Conservation (phyloP, 1,140 invertebrate species). For the Marisa cornuarietis region DNA sequence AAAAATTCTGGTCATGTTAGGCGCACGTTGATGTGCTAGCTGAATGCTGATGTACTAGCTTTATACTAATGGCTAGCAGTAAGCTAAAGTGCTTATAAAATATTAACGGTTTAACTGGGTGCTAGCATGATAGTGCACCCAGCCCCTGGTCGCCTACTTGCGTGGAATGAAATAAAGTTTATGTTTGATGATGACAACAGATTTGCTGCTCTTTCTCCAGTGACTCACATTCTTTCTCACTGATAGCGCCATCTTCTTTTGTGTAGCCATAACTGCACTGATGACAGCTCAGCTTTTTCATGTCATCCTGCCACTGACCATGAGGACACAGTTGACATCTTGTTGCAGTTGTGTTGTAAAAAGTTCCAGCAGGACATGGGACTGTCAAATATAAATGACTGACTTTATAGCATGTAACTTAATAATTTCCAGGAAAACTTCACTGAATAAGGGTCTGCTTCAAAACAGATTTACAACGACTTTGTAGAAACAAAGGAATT, state of each 20-base stretch:
- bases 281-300: constrained; percentile 33
- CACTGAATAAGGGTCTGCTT: too few relatives aligned
- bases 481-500: too few relatives aligned
- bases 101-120: too few relatives aligned
- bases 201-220: neutral
- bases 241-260: constrained; percentile 42
- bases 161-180: neutral
- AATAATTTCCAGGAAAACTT: neutral
- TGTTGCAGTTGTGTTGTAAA: constrained; percentile 37
- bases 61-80: neutral
- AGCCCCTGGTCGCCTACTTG: too few relatives aligned
- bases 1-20: too few relatives aligned
- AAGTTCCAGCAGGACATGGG: constrained; percentile 46
- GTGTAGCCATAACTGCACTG: constrained; percentile 38
- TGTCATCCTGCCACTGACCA: constrained; percentile 40
- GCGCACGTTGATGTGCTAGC: too few relatives aligned
- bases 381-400: constrained; percentile 34
- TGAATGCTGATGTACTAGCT: too few relatives aligned
- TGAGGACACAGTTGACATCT: constrained; percentile 40
- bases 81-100: too few relatives aligned
- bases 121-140: too few relatives aligned
- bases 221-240: constrained; percentile 39
- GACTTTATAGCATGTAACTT: neutral
- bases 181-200: too few relatives aligned
- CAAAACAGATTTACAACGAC: too few relatives aligned